Evolutionary conservation across 2,113 vertebrate species (phyloP).

Genomic region (Anhinga rufa): DNA sequence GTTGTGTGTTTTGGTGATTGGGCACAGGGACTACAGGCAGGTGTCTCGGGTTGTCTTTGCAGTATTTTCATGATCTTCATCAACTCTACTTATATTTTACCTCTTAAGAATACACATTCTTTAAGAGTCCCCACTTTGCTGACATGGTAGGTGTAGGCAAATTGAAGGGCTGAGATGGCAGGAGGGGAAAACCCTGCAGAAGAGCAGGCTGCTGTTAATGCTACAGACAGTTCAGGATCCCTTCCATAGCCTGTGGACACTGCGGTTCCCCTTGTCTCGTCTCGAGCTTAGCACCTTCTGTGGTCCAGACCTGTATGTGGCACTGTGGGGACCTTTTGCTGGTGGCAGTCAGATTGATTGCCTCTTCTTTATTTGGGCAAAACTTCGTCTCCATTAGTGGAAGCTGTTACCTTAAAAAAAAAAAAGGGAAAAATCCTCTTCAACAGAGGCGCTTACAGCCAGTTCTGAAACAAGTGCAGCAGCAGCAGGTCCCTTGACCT

Average conservation of each 20-base stretch:
- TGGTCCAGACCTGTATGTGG: background rate
- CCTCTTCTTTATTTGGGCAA: background rate
- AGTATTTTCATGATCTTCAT: background rate
- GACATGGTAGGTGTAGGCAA: background rate
- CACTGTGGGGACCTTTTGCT: background rate
- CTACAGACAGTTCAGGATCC: background rate
- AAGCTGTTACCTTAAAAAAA: background rate
- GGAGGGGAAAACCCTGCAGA: background rate
- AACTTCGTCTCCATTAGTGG: background rate
- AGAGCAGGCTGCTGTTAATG: background rate
- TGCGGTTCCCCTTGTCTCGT: background rate
- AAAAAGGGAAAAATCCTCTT: background rate
- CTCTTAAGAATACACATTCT: background rate
- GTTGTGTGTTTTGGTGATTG: background rate
- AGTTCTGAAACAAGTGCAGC: background rate
- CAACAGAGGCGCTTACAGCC: background rate
- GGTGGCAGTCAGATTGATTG: background rate
- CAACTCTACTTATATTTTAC: background rate
- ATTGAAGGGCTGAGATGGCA: rapidly evolving
- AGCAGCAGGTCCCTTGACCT: background rate
- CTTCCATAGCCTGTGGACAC: background rate
- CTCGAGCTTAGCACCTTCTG: background rate
- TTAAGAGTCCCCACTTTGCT: background rate
- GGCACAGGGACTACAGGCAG: background rate
- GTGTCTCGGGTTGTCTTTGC: background rate